Conservation (phyloP, 2,797 vertebrate genomes). For the Chloroceryle inda region DNA sequence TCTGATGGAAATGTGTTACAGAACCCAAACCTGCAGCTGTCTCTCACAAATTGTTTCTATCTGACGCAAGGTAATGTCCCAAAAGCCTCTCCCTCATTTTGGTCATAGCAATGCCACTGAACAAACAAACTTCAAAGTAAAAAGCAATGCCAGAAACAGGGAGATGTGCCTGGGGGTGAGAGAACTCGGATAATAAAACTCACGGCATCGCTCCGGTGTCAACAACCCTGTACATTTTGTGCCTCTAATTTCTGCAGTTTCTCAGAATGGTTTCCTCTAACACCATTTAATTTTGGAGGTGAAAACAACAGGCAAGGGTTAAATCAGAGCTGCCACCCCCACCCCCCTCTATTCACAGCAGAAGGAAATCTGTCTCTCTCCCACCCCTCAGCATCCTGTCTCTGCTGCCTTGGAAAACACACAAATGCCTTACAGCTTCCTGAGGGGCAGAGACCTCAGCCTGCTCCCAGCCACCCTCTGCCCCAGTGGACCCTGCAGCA, state of each 20-base stretch:
- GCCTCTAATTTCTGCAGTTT: background rate
- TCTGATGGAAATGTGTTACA: background rate
- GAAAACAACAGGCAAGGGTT: constrained; percentile 49
- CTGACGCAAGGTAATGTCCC: background rate
- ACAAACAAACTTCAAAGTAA: constrained; percentile 57
- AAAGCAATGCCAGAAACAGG: background rate
- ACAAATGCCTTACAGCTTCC: constrained; percentile 44
- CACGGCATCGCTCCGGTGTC: background rate
- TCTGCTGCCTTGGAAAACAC: constrained; percentile 55
- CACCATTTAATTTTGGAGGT: background rate
- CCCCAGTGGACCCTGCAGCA: background rate
- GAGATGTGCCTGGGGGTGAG: background rate
- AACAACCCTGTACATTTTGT: background rate
- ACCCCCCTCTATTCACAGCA: constrained; percentile 45
- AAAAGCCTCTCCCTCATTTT: background rate
- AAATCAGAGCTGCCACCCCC: background rate
- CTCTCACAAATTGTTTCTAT: background rate
- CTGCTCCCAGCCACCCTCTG: background rate
- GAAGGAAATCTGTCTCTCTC: constrained; percentile 69
- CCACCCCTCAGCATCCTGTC: constrained; percentile 71
- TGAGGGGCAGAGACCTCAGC: constrained; percentile 54
- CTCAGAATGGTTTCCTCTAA: background rate
- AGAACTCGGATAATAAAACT: constrained; percentile 27
- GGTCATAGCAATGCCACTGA: constrained; percentile 28
- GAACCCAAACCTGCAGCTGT: background rate